phyloP scores from a whole-genome alignment of 2,797 vertebrate genomes.

The Chromobotia macracanthus region DNA sequence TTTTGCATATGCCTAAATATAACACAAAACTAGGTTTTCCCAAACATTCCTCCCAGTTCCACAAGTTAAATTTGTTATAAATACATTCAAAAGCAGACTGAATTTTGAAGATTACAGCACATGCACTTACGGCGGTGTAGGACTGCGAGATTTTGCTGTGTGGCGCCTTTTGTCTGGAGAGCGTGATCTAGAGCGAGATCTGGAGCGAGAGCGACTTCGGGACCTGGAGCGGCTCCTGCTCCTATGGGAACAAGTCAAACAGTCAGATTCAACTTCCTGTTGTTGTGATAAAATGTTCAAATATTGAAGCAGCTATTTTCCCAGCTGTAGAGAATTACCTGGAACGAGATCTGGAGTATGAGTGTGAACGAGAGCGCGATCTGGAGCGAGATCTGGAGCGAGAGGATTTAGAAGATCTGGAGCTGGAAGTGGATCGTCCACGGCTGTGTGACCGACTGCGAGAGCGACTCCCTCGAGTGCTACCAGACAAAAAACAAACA shows the following conservation, averaged over 20 bases:
- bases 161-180: constrained; percentile 84
- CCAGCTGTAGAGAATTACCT: constrained; percentile 74
- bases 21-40: too few relatives aligned
- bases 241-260: neutral
- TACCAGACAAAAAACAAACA: constrained; percentile 35
- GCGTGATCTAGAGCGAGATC: constrained; percentile 86
- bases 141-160: constrained; percentile 81
- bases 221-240: constrained; percentile 63
- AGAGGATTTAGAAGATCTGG: constrained; percentile 91
- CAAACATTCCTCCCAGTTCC: too few relatives aligned
- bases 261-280: neutral
- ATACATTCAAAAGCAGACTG: too few relatives aligned
- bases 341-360: constrained; percentile 89
- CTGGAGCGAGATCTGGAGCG: constrained; percentile 87
- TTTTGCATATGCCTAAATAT: too few relatives aligned
- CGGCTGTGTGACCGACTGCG: constrained; percentile 90
- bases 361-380: constrained; percentile 83
- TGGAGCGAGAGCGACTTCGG: constrained; percentile 86
- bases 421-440: constrained; percentile 90
- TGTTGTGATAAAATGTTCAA: neutral
- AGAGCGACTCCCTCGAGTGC: constrained; percentile 76
- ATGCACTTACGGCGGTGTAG: constrained; percentile 89
- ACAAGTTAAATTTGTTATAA: too few relatives aligned
- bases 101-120: too few relatives aligned
- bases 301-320: neutral